These are phyloP conservation scores for Brachionus paranguensis DNA, from an alignment of 1,140 invertebrate genomes.

Conservation along the genomic window DNA sequence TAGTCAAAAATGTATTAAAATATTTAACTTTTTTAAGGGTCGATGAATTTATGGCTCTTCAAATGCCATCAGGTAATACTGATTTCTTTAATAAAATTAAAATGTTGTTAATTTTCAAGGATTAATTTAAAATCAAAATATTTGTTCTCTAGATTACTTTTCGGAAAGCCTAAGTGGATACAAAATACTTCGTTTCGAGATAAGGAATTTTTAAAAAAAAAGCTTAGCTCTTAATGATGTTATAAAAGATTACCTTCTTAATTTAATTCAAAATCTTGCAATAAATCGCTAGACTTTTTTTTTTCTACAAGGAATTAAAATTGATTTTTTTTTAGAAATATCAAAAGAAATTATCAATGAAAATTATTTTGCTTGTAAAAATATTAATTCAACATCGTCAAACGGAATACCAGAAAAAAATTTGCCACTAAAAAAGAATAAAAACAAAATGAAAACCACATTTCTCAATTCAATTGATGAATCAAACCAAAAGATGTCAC, in stretches of 20 bases:
- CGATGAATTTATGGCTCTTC: not conserved
- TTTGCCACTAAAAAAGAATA: constrained; percentile 26
- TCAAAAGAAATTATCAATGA: not conserved
- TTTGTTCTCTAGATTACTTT: too few species aligned
- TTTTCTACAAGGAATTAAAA: not conserved
- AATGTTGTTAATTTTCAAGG: too few species aligned
- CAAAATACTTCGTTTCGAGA: too few species aligned
- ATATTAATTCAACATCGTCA: not conserved
- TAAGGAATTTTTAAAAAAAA: too few species aligned
- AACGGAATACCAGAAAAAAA: not conserved
- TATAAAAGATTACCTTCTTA: too few species aligned
- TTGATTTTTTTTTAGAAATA: not conserved
- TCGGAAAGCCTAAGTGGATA: too few species aligned
- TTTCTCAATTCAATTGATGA: not conserved
- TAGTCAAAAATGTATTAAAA: not conserved
- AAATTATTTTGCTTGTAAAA: not conserved
- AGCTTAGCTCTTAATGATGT: too few species aligned
- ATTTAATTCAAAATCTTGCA: too few species aligned
- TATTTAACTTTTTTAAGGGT: not conserved
- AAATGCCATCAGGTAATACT: not conserved
- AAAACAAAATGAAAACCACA: not conserved
- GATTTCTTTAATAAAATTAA: not conserved
- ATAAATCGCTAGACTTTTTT: too few species aligned
- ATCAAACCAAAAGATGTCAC: not conserved
- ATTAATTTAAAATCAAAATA: too few species aligned